A percentile compares a stretch with the other conserved stretches of the same genome.
Evolutionary conservation across 2,113 vertebrate species (phyloP).

Genomic region (Polypterus bichir): DNA sequence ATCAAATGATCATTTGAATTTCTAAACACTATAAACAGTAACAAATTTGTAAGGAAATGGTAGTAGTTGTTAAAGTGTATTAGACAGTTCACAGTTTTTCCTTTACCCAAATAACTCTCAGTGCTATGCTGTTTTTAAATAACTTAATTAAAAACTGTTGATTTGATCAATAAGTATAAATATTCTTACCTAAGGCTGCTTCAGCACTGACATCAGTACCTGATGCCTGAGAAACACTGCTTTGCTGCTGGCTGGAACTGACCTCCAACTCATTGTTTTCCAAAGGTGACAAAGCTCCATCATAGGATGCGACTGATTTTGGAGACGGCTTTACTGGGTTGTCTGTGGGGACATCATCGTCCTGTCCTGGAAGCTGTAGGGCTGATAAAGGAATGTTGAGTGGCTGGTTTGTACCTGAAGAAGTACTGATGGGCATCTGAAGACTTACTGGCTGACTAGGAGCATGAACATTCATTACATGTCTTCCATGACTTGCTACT

Average conservation of each 20-base stretch:
- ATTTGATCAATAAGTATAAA: neutral
- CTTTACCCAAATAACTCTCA: no score
- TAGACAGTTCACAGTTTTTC: no score
- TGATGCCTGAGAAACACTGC: conserved; percentile 21
- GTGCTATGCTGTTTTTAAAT: no score
- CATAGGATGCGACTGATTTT: conserved; percentile 33
- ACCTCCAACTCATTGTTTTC: conserved; percentile 60
- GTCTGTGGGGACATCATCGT: conserved; percentile 45
- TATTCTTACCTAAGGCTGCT: conserved; percentile 56
- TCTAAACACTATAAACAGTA: no score
- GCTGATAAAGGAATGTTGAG: conserved; percentile 56
- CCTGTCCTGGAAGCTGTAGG: conserved; percentile 56
- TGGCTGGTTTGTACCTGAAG: conserved; percentile 51
- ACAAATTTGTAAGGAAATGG: no score
- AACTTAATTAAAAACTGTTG: no score
- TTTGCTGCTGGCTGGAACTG: conserved; percentile 58
- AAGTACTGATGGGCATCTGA: conserved; percentile 36
- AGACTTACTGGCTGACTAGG: neutral
- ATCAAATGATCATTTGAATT: no score
- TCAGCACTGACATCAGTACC: conserved; percentile 42
- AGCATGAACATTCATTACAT: neutral
- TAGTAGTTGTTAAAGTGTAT: no score
- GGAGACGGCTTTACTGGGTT: conserved; percentile 39
- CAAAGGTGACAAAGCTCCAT: conserved; percentile 40
- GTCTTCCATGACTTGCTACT: conserved; percentile 10